Evolutionary conservation across 2,797 vertebrate genomes (phyloP).

Genomic region (Cuniculus paca): DNA sequence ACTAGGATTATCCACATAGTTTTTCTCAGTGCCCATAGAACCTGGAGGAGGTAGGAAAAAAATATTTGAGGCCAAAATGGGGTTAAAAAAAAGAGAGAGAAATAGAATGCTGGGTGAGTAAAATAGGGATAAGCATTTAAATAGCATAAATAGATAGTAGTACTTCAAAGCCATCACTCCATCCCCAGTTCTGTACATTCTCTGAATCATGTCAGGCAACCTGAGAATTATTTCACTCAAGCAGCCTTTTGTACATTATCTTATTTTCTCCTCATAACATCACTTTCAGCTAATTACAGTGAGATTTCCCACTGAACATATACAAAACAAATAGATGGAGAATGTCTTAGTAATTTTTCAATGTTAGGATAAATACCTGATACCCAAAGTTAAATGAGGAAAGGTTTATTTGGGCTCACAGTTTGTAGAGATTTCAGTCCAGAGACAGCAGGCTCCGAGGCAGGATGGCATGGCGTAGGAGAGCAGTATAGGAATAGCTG

Average conservation of each 20-base stretch:
- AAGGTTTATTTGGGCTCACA: not conserved
- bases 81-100: not conserved
- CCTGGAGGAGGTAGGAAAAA: not conserved
- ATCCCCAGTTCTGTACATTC: not conserved
- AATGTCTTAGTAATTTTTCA: not conserved
- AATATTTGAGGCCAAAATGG: not conserved
- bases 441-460: not conserved
- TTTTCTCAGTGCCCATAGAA: slow-evolving; percentile 10
- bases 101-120: not conserved
- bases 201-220: slow-evolving; percentile 16
- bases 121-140: slow-evolving; percentile 27
- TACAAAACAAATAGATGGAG: not conserved
- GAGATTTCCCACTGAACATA: slow-evolving; percentile 60
- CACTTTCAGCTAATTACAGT: slow-evolving; percentile 51
- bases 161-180: not conserved
- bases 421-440: not conserved
- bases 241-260: slow-evolving; percentile 47
- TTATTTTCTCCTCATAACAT: slow-evolving; percentile 64
- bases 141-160: not conserved
- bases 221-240: slow-evolving; percentile 48
- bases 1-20: not conserved
- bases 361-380: not conserved
- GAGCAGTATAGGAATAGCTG: not conserved
- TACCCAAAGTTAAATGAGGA: not conserved
- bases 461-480: not conserved